phyloP scores from a whole-genome alignment of 2,888 invertebrate species.

The Syrphus vitripennis region DNA sequence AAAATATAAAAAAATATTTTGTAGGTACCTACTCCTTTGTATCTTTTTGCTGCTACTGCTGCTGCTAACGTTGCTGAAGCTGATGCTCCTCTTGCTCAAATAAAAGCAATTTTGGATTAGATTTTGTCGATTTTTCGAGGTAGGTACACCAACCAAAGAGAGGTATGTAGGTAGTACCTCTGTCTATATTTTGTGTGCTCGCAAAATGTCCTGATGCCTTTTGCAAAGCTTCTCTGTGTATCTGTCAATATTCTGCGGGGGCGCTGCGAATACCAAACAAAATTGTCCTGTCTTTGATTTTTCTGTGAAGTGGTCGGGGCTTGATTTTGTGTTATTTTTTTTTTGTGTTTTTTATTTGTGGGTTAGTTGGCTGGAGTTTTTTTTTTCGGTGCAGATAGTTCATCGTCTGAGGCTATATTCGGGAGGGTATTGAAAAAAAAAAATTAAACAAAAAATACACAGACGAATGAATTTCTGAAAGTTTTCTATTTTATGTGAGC shows the following conservation, averaged over 20 bases:
- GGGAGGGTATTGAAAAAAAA: background rate
- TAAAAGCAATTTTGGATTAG: constrained; percentile 55
- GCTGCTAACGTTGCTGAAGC: background rate
- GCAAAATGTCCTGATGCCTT: background rate
- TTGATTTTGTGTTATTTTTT: background rate
- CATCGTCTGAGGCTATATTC: constrained; percentile 47
- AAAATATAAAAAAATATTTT: background rate
- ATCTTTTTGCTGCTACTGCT: constrained; percentile 11
- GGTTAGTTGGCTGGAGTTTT: constrained; percentile 46
- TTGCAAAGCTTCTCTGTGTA: background rate
- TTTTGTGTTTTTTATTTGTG: background rate
- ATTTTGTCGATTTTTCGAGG: constrained; percentile 46
- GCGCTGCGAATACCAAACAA: constrained; percentile 26
- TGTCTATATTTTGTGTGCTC: background rate
- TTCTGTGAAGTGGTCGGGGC: constrained; percentile 51
- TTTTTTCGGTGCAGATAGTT: constrained; percentile 58
- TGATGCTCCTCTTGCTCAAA: constrained; percentile 16
- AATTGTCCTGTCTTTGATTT: constrained; percentile 68
- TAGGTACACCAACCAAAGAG: background rate
- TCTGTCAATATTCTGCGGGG: constrained; percentile 30
- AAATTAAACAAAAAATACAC: background rate
- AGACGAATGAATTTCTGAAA: constrained; percentile 41
- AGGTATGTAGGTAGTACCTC: too few relatives aligned
- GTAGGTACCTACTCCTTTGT: constrained; percentile 41
- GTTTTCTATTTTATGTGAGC: constrained; percentile 68